Evolutionary conservation across 37 sponge, comb jelly and placozoan species (phyloP).

Genomic region (Lycopodina hypogea): DNA sequence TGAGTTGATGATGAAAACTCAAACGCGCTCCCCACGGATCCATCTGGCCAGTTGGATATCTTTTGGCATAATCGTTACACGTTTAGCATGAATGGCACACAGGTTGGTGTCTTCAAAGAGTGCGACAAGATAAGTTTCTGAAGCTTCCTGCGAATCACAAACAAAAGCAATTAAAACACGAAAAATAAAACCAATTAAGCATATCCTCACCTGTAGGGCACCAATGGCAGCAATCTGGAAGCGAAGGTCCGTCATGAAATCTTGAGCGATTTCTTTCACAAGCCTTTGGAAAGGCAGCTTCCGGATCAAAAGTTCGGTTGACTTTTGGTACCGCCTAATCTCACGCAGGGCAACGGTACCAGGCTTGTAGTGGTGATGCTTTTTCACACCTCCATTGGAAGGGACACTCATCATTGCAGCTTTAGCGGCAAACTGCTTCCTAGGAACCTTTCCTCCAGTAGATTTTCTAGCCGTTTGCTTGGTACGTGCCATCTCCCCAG

Average conservation of each 20-base stretch:
- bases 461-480: conserved; percentile 99
- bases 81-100: conserved; percentile 99
- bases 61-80: conserved; percentile 99
- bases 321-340: conserved; percentile 98
- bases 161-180: not conserved
- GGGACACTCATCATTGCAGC: conserved; percentile 99
- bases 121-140: conserved; percentile 97
- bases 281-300: conserved; percentile 98
- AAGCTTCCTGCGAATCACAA: conserved; percentile 78
- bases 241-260: conserved; percentile 98
- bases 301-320: conserved; percentile 94
- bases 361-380: conserved; percentile 98
- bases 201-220: conserved; percentile 90
- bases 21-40: conserved; percentile 98
- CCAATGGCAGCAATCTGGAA: conserved; percentile 99
- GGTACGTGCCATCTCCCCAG: conserved; percentile 99
- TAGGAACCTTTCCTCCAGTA: conserved; percentile 98
- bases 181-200: not conserved
- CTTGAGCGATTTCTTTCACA: conserved; percentile 98
- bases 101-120: conserved; percentile 99
- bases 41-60: conserved; percentile 98
- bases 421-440: conserved; percentile 98
- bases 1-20: conserved; percentile 8
- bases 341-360: conserved; percentile 98
- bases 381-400: conserved; percentile 98